Evolutionary conservation across 2,888 invertebrate genomes (phyloP).

Genomic region (Tinea pellionella): DNA sequence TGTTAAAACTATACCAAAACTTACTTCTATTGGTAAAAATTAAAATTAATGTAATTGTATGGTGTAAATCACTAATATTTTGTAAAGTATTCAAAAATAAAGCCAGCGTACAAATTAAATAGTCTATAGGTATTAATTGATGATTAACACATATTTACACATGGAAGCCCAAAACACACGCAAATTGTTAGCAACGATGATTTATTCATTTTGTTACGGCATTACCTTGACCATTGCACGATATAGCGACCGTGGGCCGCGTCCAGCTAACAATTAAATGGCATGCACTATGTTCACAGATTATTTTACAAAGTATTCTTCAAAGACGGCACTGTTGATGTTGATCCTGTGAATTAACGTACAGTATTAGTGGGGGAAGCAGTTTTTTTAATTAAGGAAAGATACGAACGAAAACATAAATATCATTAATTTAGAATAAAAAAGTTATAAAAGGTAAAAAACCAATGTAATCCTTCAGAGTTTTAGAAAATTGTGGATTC

Average conservation of each 20-base stretch:
- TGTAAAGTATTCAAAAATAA: not conserved
- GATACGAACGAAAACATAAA: too few relatives aligned
- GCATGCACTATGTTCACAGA: constrained; percentile 22
- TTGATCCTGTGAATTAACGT: constrained; percentile 57
- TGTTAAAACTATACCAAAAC: not conserved
- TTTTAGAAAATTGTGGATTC: not conserved
- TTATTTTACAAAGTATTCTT: constrained; percentile 33
- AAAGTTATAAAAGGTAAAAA: not conserved
- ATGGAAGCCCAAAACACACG: constrained; percentile 46
- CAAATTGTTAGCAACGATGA: constrained; percentile 57
- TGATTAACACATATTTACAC: constrained; percentile 55
- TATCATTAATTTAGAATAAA: not conserved
- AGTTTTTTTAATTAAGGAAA: too few relatives aligned
- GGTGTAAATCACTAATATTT: not conserved
- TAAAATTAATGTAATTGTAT: not conserved
- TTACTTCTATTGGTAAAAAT: not conserved
- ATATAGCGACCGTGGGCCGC: constrained; percentile 40
- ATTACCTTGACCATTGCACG: constrained; percentile 69
- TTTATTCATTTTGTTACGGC: constrained; percentile 41
- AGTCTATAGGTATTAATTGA: constrained; percentile 22
- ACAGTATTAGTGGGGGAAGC: not conserved
- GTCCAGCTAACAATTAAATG: constrained; percentile 4
- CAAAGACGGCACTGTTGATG: constrained; percentile 51
- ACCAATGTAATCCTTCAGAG: not conserved
- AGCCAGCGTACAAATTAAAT: not conserved